These are phyloP conservation scores for Metellina segmentata DNA, from an alignment of 2,888 invertebrate genomes.

Conservation along the genomic window DNA sequence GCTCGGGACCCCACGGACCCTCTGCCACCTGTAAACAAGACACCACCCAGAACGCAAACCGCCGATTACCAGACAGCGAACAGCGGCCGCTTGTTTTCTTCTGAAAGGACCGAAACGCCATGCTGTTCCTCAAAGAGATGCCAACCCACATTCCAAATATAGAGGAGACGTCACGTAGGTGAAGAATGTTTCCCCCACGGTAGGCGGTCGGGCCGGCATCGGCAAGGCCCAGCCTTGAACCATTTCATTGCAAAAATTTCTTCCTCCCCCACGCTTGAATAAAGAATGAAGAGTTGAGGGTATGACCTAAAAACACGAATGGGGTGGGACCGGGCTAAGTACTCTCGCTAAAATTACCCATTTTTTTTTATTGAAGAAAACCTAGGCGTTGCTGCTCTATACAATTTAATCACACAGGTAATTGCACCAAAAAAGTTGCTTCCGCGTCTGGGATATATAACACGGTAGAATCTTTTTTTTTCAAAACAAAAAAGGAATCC, in stretches of 20 bases:
- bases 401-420: neutral
- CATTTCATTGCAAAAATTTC: slow-evolving; percentile 44
- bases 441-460: slow-evolving; percentile 29
- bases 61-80: neutral
- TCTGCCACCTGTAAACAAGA: neutral
- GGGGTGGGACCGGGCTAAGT: slow-evolving; percentile 15
- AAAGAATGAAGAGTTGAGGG: slow-evolving; percentile 44
- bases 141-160: slow-evolving; percentile 33
- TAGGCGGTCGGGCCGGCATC: slow-evolving; percentile 44
- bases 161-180: slow-evolving; percentile 21
- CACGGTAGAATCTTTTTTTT: neutral
- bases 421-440: neutral
- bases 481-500: neutral
- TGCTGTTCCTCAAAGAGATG: neutral
- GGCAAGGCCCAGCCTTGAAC: slow-evolving; percentile 63
- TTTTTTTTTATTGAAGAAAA: slow-evolving; percentile 4
- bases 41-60: neutral
- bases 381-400: slow-evolving; percentile 38
- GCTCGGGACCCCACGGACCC: neutral
- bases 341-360: slow-evolving; percentile 35
- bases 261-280: slow-evolving; percentile 37
- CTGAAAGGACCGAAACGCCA: neutral
- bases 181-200: slow-evolving; percentile 11
- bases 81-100: neutral
- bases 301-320: slow-evolving; percentile 56